A percentile compares a stretch with the other conserved stretches of the same genome.
Conservation (phyloP, 2,888 invertebrate species). For the Phyllotreta cruciferae region DNA sequence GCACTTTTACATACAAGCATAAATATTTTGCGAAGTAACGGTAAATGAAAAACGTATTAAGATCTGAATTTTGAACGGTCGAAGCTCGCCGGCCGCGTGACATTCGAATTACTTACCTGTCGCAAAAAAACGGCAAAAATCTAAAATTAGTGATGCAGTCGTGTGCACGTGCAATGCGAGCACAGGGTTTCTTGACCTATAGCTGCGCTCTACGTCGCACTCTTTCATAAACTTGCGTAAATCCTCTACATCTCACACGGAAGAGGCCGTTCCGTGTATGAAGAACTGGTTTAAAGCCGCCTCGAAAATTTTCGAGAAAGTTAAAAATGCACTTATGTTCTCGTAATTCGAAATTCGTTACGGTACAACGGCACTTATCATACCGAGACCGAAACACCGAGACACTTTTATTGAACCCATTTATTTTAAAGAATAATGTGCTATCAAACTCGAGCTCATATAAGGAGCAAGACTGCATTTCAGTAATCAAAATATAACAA, state of each 20-base stretch:
- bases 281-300: slow-evolving; percentile 13
- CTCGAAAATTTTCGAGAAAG: slow-evolving; percentile 12
- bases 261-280: slow-evolving; percentile 18
- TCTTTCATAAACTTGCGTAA: slow-evolving; percentile 25
- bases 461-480: no score
- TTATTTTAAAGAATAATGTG: no score
- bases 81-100: background rate
- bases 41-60: no score
- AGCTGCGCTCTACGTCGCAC: slow-evolving; percentile 14
- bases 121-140: slow-evolving; percentile 13
- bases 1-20: no score
- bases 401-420: no score
- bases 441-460: no score
- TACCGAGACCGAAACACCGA: no score
- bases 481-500: no score
- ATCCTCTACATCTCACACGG: slow-evolving; percentile 30
- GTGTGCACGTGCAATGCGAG: slow-evolving; percentile 23
- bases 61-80: no score
- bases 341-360: no score
- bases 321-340: background rate
- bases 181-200: slow-evolving; percentile 26
- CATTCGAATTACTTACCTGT: slow-evolving; percentile 1
- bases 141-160: slow-evolving; percentile 25
- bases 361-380: no score
- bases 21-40: no score